A percentile compares a stretch with the other conserved stretches of the same genome.
These are phyloP conservation scores for Teleopsis dalmanni DNA, from an alignment of 1,140 invertebrate species.

Conservation along the genomic window DNA sequence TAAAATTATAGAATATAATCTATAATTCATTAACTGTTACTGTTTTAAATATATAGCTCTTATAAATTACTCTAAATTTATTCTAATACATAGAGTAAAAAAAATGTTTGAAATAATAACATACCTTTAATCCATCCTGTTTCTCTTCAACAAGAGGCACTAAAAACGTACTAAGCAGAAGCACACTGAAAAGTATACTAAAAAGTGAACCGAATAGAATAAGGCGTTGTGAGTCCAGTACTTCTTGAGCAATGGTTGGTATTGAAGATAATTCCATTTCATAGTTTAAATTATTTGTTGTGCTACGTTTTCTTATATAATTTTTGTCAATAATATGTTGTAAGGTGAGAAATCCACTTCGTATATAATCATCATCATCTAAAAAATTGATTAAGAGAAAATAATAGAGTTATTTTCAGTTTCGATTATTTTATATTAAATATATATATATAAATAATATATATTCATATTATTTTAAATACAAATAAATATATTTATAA, in stretches of 20 bases:
- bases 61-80: no score
- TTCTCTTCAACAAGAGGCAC: constrained; percentile 42
- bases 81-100: no score
- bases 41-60: no score
- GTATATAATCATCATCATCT: constrained; percentile 38
- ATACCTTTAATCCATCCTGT: constrained; percentile 32
- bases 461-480: no score
- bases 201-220: constrained; percentile 26
- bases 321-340: constrained; percentile 27
- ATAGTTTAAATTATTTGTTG: constrained; percentile 11
- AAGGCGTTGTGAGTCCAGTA: constrained; percentile 23
- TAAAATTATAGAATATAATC: no score
- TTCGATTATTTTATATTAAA: no score
- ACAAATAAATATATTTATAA: no score
- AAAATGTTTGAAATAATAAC: not conserved
- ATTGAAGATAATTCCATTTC: constrained; percentile 25
- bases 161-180: constrained; percentile 33
- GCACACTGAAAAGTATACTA: constrained; percentile 24
- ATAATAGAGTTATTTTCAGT: no score
- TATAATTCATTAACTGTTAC: no score
- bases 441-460: no score
- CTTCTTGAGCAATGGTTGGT: constrained; percentile 22
- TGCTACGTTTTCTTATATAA: constrained; percentile 18
- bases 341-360: constrained; percentile 26
- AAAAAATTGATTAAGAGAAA: constrained; percentile 11